A percentile compares a stretch with the other conserved stretches of the same genome.
Conservation (phyloP, 2,797 vertebrate species). For the Acrossocheilus fasciatus region DNA sequence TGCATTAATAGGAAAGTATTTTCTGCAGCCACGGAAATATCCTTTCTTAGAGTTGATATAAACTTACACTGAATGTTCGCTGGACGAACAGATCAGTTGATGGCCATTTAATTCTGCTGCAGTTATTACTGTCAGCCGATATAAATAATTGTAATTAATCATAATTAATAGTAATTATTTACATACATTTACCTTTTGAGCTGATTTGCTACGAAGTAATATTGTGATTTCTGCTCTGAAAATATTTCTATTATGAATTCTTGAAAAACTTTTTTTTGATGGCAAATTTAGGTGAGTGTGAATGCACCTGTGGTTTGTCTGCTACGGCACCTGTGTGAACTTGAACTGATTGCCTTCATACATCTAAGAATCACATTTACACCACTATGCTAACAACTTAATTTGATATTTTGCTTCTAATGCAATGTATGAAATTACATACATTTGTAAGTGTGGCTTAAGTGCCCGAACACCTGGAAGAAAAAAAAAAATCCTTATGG, state of each 20-base stretch:
- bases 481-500: neutral
- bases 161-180: no score
- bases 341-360: neutral
- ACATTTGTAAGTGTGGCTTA: conserved; percentile 30
- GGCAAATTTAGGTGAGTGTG: neutral
- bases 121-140: no score
- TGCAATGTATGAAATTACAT: conserved; percentile 11
- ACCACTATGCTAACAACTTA: neutral
- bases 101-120: no score
- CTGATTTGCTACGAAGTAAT: no score
- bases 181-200: no score
- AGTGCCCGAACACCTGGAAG: neutral
- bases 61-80: no score
- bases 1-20: no score
- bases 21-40: no score
- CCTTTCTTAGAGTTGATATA: no score
- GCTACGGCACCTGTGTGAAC: neutral
- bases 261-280: neutral
- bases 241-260: neutral
- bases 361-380: neutral
- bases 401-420: conserved; percentile 9
- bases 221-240: neutral
- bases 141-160: no score
- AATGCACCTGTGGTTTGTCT: neutral
- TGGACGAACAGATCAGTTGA: no score